These are phyloP conservation scores for Formica exsecta DNA, from an alignment of 1,140 invertebrate genomes.

Conservation along the genomic window DNA sequence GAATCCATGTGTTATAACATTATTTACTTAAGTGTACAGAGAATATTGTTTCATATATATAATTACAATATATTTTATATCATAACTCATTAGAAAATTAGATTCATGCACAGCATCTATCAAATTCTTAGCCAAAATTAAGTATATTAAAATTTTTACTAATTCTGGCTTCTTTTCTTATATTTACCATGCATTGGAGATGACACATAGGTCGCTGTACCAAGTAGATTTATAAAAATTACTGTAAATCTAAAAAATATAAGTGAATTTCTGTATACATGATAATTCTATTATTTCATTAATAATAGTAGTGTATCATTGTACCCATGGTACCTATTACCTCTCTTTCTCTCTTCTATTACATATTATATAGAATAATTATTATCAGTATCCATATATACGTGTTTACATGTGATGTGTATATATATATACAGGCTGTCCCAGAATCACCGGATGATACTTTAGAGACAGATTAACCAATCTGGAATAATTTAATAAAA, in stretches of 20 bases:
- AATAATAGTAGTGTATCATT: constrained; percentile 70
- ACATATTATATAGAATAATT: constrained; percentile 74
- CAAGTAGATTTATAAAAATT: constrained; percentile 85
- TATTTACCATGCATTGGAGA: constrained; percentile 78
- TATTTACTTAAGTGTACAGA: constrained; percentile 82
- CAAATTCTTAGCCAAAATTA: constrained; percentile 81
- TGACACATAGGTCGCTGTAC: constrained; percentile 82
- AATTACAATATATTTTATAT: constrained; percentile 83
- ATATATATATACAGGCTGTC: constrained; percentile 67
- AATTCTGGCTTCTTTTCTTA: constrained; percentile 76
- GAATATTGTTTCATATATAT: constrained; percentile 83
- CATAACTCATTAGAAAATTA: constrained; percentile 84
- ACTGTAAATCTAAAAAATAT: constrained; percentile 86
- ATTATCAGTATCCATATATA: constrained; percentile 76
- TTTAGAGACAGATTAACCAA: constrained; percentile 17
- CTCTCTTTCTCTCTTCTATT: constrained; percentile 35
- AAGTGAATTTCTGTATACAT: constrained; percentile 84
- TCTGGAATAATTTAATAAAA: neutral
- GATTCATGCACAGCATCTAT: constrained; percentile 83
- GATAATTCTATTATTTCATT: constrained; percentile 75
- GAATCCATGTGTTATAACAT: constrained; percentile 82
- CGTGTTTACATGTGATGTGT: constrained; percentile 65
- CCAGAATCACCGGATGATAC: constrained; percentile 37
- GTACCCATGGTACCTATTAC: constrained; percentile 68
- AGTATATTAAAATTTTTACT: constrained; percentile 80